Evolutionary conservation across 2,888 invertebrate species (phyloP).

Genomic region (Plutella xylostella): DNA sequence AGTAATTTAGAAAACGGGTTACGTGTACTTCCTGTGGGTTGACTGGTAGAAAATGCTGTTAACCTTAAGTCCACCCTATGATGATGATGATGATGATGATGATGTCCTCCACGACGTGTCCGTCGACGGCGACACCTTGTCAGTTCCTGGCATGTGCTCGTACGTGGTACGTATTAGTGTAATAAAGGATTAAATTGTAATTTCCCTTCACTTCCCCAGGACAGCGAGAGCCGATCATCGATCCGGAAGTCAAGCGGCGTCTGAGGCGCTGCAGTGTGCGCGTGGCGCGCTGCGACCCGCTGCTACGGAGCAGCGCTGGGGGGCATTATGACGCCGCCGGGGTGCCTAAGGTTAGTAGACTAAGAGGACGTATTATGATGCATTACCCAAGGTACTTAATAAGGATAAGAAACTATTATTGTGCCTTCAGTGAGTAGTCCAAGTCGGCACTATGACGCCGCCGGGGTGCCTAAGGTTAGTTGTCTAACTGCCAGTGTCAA

Average conservation of each 20-base stretch:
- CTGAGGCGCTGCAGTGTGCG: conserved; percentile 32
- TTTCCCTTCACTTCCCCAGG: too few relatives aligned
- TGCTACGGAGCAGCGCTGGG: conserved; percentile 22
- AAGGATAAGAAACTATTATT: not conserved
- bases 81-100: too few relatives aligned
- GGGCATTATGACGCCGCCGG: conserved; percentile 11
- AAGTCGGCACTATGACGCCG: conserved; percentile 10
- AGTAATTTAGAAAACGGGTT: too few relatives aligned
- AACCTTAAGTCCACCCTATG: too few relatives aligned
- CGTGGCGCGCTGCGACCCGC: conserved; percentile 35
- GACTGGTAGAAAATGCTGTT: too few relatives aligned
- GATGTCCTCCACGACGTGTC: too few relatives aligned
- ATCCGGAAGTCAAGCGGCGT: conserved; percentile 22
- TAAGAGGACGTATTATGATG: conserved; percentile 22
- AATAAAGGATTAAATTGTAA: too few relatives aligned
- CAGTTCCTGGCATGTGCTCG: too few relatives aligned
- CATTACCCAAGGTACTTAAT: not conserved
- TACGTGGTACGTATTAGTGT: too few relatives aligned
- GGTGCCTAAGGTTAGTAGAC: conserved; percentile 5
- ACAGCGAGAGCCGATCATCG: conserved; percentile 21
- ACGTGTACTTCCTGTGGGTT: too few relatives aligned
- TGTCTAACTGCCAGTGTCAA: not conserved
- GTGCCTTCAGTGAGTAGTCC: not conserved
- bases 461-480: conserved; percentile 7
- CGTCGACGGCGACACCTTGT: too few relatives aligned